phyloP scores from a whole-genome alignment of 2,797 vertebrate species.

The Ficedula albicollis region DNA sequence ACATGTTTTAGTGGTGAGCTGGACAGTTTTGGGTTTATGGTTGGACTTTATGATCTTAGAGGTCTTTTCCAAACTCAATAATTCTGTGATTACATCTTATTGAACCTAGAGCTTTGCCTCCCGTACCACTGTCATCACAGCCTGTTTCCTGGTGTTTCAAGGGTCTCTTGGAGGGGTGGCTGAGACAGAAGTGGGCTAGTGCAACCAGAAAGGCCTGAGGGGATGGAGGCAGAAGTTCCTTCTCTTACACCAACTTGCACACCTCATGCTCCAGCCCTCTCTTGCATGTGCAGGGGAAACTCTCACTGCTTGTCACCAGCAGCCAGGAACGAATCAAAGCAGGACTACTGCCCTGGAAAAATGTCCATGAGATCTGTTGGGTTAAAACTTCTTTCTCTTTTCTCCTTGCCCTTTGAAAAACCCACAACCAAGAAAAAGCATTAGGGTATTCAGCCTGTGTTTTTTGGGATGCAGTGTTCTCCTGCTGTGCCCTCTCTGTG shows the following conservation, averaged over 20 bases:
- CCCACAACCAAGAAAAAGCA: background rate
- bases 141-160: background rate
- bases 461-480: background rate
- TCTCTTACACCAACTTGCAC: background rate
- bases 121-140: background rate
- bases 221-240: background rate
- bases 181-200: background rate
- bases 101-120: background rate
- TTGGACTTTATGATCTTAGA: background rate
- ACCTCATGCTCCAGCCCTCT: background rate
- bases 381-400: background rate
- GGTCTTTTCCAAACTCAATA: background rate
- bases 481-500: background rate
- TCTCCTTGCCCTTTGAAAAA: background rate
- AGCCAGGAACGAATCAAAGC: background rate
- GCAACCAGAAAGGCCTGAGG: background rate
- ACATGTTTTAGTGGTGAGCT: background rate
- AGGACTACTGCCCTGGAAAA: background rate
- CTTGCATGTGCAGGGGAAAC: background rate
- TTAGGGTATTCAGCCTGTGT: background rate
- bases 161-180: background rate
- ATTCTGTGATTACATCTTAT: background rate
- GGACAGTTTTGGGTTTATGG: background rate
- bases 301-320: background rate
- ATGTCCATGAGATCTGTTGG: background rate